phyloP scores from a whole-genome alignment of 2,888 invertebrate species.

The Agriopis marginaria region DNA sequence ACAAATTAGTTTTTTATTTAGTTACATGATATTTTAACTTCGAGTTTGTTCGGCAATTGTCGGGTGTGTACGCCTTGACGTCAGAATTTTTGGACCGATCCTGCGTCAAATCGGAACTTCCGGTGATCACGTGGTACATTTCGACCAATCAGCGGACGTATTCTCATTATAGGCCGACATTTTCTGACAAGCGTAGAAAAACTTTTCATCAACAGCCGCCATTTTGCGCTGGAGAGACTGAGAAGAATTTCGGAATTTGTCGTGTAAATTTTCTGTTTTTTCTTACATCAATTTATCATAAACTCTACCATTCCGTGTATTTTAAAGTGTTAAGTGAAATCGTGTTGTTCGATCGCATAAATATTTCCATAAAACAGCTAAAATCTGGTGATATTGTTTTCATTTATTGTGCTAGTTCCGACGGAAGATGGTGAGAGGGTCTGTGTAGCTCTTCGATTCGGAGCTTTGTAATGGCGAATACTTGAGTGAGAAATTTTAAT shows the following conservation, averaged over 20 bases:
- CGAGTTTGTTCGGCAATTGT: constrained; percentile 67
- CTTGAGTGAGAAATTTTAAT: constrained; percentile 90
- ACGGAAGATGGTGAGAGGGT: constrained; percentile 91
- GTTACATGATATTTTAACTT: constrained; percentile 58
- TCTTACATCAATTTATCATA: constrained; percentile 86
- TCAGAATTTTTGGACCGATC: constrained; percentile 79
- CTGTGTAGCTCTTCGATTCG: constrained; percentile 89
- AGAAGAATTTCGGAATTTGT: constrained; percentile 91
- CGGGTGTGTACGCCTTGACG: constrained; percentile 78
- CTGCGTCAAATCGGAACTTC: constrained; percentile 79
- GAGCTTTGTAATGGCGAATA: constrained; percentile 93
- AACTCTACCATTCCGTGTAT: constrained; percentile 87
- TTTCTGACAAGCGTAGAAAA: constrained; percentile 98
- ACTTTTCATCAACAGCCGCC: constrained; percentile 98
- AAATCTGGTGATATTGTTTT: constrained; percentile 88
- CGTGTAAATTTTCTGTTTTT: constrained; percentile 89
- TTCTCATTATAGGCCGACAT: constrained; percentile 85
- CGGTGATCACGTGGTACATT: constrained; percentile 81
- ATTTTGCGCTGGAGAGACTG: constrained; percentile 95
- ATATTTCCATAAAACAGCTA: constrained; percentile 80
- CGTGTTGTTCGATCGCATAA: constrained; percentile 77
- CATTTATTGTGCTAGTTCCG: constrained; percentile 91
- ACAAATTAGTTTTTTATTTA: not conserved
- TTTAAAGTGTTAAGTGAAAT: constrained; percentile 87
- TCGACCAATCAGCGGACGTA: constrained; percentile 76